A percentile compares a stretch with the other conserved stretches of the same genome.
phyloP scores from a whole-genome alignment of 2,113 vertebrate species.

The Grantiella picta region DNA sequence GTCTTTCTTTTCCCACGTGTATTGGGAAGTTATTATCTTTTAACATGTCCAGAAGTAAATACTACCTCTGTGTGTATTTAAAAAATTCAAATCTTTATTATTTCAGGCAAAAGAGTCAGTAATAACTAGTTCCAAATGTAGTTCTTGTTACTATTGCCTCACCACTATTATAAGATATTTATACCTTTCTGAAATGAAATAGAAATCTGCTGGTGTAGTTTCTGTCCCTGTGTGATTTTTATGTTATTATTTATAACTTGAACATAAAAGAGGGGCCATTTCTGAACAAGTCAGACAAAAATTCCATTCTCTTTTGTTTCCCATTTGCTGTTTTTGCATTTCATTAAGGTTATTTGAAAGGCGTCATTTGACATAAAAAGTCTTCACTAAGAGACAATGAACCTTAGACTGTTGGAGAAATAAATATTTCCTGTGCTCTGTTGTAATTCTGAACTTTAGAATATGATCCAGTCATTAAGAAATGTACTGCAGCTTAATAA shows the following conservation, averaged over 20 bases:
- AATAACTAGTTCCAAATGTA: neutral
- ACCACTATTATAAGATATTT: neutral
- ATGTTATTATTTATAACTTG: neutral
- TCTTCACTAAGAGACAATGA: neutral
- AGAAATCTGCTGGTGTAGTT: neutral
- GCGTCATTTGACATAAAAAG: neutral
- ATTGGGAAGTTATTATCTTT: neutral
- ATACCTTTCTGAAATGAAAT: neutral
- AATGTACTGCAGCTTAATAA: conserved; percentile 1
- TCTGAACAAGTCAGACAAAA: neutral
- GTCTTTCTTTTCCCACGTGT: neutral
- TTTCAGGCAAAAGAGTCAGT: neutral
- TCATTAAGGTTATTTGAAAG: neutral
- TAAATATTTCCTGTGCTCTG: conserved; percentile 21
- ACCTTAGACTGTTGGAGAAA: neutral
- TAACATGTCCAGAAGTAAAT: neutral
- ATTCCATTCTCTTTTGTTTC: neutral
- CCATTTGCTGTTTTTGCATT: neutral
- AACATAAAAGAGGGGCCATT: neutral
- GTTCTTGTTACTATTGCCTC: neutral
- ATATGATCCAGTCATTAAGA: conserved; percentile 10
- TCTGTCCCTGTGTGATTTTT: neutral
- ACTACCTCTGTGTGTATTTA: neutral
- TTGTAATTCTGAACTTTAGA: conserved; percentile 26
- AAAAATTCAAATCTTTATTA: neutral